Evolutionary conservation across 2,888 invertebrate species (phyloP), one percentile per base, ranked within the genome.

Genomic region (Elysia crispata): DNA sequence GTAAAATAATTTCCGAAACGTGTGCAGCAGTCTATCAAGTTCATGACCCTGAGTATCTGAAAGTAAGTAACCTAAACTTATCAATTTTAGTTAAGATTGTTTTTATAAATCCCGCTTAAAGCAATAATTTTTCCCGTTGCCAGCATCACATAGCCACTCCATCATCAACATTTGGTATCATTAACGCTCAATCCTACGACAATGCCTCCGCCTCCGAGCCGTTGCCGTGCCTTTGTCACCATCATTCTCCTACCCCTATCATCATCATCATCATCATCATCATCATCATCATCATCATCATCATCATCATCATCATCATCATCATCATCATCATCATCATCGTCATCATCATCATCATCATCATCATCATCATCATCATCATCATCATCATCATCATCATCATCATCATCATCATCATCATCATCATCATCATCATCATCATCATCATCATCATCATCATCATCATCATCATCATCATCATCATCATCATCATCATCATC

Each of bases 361-460:
- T 25, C 28, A 18, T 33, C 70, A 30, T 70, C 33, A 15, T 70
- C 33, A 18, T 33, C 33, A 15, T 70, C 70, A 18, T 5, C 33
- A 15, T 70, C 70, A 18, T 33, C 33, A 1, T 70, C 70, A 18
- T 30, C 33, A 15, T 70, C 15, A 30, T 67, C 67, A 30, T 11
- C 28, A 11, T 67, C 15, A n/a, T 69, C 15, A 18, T 69, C 15
- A n/a, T 69, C 31, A n/a, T 28, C 66, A 54, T 54, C 54, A 54
- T 54, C 54, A 54, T 54, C 54, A 54, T 54, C 54, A 54, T 54
- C 54, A 54, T 54, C 64, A 64, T 64, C 64, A 64, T 64, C 64
- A 64, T 64, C 64, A 64, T 64, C 64, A 64, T 64, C 64, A 64
- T 64, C 64, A 64, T 64, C 64, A 64, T 64, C 64, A 64, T 64